A percentile compares a stretch with the other conserved stretches of the same genome.
These are phyloP conservation scores for Yasuhikotakia modesta DNA, from an alignment of 2,797 vertebrate species.

Conservation along the genomic window DNA sequence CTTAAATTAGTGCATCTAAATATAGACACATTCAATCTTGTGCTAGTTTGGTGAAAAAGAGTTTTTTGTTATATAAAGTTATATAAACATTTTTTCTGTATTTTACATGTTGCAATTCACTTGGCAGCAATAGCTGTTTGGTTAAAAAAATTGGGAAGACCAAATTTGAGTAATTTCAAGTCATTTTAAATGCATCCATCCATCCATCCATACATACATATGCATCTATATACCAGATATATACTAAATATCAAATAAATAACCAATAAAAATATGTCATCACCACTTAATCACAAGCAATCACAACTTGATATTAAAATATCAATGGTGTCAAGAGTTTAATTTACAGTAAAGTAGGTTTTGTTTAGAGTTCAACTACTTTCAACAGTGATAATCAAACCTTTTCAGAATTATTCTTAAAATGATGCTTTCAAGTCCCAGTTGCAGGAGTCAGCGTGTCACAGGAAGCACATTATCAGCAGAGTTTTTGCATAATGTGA, in stretches of 20 bases:
- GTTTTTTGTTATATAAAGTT: too few relatives aligned
- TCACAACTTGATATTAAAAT: background rate
- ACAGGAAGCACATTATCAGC: constrained; percentile 42
- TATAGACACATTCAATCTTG: too few relatives aligned
- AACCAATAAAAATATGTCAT: background rate
- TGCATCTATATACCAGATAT: too few relatives aligned
- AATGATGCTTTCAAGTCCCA: constrained; percentile 11
- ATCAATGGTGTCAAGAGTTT: background rate
- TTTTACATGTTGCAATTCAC: background rate
- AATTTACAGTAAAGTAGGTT: background rate
- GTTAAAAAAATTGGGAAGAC: background rate
- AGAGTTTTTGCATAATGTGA: constrained; percentile 32
- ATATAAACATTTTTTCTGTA: too few relatives aligned
- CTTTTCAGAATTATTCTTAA: background rate
- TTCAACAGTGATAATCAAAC: background rate
- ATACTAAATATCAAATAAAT: background rate
- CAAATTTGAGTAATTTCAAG: background rate
- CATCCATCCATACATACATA: too few relatives aligned
- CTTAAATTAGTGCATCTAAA: too few relatives aligned
- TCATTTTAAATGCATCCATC: background rate
- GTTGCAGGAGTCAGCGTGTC: background rate
- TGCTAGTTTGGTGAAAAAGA: too few relatives aligned
- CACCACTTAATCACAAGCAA: background rate
- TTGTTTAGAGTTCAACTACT: background rate
- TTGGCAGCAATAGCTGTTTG: background rate